phyloP scores from a whole-genome alignment of 2,113 vertebrate species.

The Sprattus sprattus region DNA sequence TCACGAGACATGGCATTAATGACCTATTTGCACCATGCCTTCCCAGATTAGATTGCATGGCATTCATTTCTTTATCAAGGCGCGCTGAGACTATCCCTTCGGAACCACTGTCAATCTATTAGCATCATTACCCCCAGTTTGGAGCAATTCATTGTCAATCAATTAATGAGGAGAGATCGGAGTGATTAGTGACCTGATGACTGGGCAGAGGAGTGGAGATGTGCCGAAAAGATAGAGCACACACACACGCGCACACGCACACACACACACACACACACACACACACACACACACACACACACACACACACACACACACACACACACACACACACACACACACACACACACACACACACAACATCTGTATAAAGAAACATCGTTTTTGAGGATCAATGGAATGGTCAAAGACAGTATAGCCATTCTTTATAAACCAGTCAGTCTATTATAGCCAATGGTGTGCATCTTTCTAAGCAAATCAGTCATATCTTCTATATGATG shows the following conservation, averaged over 20 bases:
- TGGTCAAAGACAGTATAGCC: neutral
- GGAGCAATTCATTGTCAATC: constrained; percentile 55
- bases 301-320: constrained; percentile 3
- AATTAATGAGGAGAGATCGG: constrained; percentile 53
- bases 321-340: constrained; percentile 18
- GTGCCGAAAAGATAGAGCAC: neutral
- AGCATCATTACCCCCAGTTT: constrained; percentile 56
- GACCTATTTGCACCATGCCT: constrained; percentile 65
- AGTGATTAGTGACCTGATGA: constrained; percentile 48
- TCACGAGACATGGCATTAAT: constrained; percentile 56
- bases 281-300: constrained; percentile 34
- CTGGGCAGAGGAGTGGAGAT: constrained; percentile 1
- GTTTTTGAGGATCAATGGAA: neutral
- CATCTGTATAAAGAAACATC: neutral
- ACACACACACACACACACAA: neutral
- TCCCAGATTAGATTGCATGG: constrained; percentile 66
- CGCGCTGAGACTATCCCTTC: constrained; percentile 57
- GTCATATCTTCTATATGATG: neutral
- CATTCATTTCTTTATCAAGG: constrained; percentile 54
- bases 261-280: constrained; percentile 8
- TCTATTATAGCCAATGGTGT: neutral
- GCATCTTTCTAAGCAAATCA: neutral
- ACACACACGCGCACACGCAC: constrained; percentile 1
- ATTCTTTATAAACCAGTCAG: neutral
- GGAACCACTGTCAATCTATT: constrained; percentile 58